phyloP scores from a whole-genome alignment of 2,797 vertebrate species.

The Hyperoplus lanceolatus region DNA sequence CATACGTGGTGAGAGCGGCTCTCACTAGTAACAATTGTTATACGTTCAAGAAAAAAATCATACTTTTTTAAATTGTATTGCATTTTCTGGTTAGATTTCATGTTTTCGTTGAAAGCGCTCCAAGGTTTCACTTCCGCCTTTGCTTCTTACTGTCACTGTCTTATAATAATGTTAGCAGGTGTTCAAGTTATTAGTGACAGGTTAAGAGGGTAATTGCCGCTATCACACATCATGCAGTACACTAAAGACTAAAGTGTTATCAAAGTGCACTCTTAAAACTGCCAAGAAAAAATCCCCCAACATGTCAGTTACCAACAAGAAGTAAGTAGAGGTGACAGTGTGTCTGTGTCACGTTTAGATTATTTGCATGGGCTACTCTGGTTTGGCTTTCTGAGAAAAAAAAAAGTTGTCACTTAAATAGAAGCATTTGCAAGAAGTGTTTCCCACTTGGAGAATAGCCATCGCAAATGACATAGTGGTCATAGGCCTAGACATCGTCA shows the following conservation, averaged over 20 bases:
- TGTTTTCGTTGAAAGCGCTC: background rate
- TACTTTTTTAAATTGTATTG: background rate
- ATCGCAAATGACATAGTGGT: background rate
- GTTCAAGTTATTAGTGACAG: background rate
- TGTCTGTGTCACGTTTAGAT: background rate
- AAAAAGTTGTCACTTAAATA: background rate
- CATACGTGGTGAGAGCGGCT: background rate
- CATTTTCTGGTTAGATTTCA: background rate
- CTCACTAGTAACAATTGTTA: background rate
- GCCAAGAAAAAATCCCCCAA: background rate
- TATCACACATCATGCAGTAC: background rate
- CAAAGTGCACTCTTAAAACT: background rate
- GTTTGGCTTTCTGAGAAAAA: background rate
- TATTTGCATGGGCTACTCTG: background rate
- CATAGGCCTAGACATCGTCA: background rate
- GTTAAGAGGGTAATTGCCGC: conserved; percentile 12
- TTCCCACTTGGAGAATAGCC: background rate
- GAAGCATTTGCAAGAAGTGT: background rate
- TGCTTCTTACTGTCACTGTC: background rate
- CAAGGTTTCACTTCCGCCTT: background rate
- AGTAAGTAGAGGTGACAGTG: background rate
- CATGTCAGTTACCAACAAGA: background rate
- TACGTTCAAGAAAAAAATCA: background rate
- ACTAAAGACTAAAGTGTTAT: background rate
- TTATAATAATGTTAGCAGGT: background rate